Percentiles rank a stretch among this genome's conserved stretches.
These are phyloP conservation scores for Hippocampus barbouri DNA, from an alignment of 2,113 vertebrate species.

Conservation along the genomic window DNA sequence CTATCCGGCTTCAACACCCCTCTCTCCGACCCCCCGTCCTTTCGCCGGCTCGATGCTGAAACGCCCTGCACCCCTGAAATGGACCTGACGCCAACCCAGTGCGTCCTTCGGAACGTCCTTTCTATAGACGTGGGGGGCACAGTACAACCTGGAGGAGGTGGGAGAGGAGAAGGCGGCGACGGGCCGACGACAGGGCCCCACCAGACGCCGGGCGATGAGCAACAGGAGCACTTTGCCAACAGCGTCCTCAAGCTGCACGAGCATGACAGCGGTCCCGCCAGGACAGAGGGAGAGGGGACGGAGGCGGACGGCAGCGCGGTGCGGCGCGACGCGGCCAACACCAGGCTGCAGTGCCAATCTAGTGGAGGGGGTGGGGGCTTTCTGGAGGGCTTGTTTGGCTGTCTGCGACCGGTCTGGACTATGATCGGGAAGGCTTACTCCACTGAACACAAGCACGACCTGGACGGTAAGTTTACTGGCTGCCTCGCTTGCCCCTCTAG, in stretches of 20 bases:
- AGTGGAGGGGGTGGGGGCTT: conserved; percentile 83
- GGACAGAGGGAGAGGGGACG: conserved; percentile 64
- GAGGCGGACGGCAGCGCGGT: conserved; percentile 50
- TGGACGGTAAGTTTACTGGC: conserved; percentile 77
- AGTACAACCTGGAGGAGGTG: conserved; percentile 49
- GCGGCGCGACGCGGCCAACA: conserved; percentile 58
- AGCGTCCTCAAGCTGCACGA: conserved; percentile 87
- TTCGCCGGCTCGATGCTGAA: conserved; percentile 81
- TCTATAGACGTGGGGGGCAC: conserved; percentile 77
- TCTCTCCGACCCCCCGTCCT: conserved; percentile 79
- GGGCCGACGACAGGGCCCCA: conserved; percentile 56
- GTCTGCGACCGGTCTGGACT: conserved; percentile 90
- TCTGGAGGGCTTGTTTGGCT: conserved; percentile 90
- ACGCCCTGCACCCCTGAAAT: conserved; percentile 87
- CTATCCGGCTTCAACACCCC: conserved; percentile 83
- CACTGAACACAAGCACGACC: conserved; percentile 87
- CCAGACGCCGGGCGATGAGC: conserved; percentile 82
- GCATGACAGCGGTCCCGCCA: conserved; percentile 67
- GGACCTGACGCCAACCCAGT: conserved; percentile 91
- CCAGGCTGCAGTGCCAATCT: conserved; percentile 83
- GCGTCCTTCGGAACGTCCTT: conserved; percentile 88
- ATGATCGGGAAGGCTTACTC: conserved; percentile 96
- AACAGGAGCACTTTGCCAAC: conserved; percentile 84
- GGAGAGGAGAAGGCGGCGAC: conserved; percentile 42
- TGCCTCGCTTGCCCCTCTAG: background rate